phyloP scores from a whole-genome alignment of 2,797 vertebrate genomes.

The Schizopygopsis malacanthus region DNA sequence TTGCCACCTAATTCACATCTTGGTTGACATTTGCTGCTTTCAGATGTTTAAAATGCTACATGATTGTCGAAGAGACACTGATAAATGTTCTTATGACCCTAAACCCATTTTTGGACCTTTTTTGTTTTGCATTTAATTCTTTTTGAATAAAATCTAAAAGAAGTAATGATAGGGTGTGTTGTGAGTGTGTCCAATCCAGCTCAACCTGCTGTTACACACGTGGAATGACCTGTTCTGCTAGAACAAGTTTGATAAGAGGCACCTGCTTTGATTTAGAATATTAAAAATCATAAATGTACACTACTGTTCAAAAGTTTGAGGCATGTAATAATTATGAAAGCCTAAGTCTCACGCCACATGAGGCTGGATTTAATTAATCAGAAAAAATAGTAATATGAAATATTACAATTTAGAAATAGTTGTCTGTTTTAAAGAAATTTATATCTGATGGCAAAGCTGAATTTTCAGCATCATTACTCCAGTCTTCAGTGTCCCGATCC shows the following conservation, averaged over 20 bases:
- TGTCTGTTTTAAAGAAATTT: background rate
- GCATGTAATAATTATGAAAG: background rate
- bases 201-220: background rate
- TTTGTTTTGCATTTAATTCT: background rate
- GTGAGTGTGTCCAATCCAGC: background rate
- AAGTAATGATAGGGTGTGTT: background rate
- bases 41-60: background rate
- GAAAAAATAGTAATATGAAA: background rate
- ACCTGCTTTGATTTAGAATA: too few relatives aligned
- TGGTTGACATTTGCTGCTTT: background rate
- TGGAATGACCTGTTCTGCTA: background rate
- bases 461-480: too few relatives aligned
- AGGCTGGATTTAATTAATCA: background rate
- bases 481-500: background rate
- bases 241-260: background rate
- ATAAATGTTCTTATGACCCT: background rate
- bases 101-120: background rate
- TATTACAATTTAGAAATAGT: background rate
- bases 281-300: background rate
- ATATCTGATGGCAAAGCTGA: background rate
- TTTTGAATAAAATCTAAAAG: constrained; percentile 5
- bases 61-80: background rate
- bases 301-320: background rate
- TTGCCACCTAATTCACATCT: too few relatives aligned
- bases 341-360: background rate